Evolutionary conservation across 2,113 vertebrate genomes (phyloP), one percentile per base, ranked within the genome.

Genomic region (Xiphophorus couchianus): DNA sequence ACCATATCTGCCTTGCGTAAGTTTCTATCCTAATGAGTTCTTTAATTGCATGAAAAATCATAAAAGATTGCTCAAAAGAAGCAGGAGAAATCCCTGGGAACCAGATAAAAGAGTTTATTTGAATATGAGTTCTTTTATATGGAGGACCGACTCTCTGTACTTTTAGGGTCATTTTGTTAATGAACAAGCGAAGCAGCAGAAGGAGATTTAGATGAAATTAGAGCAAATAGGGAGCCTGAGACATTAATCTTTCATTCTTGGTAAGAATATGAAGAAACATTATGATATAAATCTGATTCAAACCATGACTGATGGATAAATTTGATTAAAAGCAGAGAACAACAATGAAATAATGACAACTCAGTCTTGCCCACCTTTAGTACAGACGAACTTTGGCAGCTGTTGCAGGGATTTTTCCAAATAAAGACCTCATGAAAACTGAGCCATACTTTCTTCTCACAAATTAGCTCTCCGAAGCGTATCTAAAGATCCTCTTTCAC

Each of bases 401-500:
- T 54, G 48, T 54, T 54, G 19, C 48, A 54, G 48, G 22, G 17
- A 22, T 84, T 84, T 70, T 58, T 69, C 28, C 29, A 30, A 66
- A 9, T 76, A 29, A 29, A 33, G 39, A 79, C 31, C 67, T 80
- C n/a, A 8, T 63, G 42, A 69, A 80, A 75, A 85, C 81, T n/a
- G 54, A 84, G 77, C 83, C 51, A 62, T 73, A 65, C 66, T 10
- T 73, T 12, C 62, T 51, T 68, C 58, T 14, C 44, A 83, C 80
- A 86, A 82, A 87, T 87, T 69, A 83, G 73, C 66, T 87, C 51
- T 81, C 73, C 64, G 39, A 69, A 33, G 70, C 58, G 48, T 83
- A 82, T 33, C 62, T 29, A 19, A 22, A 51, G 82, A 88, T 91
- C 82, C 17, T 30, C 77, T 92, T 91, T 91, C 89, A 85, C 30